A percentile compares a stretch with the other conserved stretches of the same genome.
Evolutionary conservation across 2,113 vertebrate species (phyloP).

Genomic region (Plotosus lineatus): DNA sequence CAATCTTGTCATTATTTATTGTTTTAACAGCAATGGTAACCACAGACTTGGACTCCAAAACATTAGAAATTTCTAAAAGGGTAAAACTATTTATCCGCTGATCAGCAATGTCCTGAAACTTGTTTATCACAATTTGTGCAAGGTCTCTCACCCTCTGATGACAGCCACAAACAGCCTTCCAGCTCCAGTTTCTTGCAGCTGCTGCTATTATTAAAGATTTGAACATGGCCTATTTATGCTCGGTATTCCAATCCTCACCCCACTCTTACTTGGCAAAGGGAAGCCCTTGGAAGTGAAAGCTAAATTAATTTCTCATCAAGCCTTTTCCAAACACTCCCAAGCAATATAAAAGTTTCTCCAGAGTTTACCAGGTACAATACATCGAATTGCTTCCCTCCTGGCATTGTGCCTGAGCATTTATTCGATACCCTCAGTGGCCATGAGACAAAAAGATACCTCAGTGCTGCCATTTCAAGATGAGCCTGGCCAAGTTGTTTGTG

Average conservation of each 20-base stretch:
- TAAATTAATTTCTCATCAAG: background rate
- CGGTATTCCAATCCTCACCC: background rate
- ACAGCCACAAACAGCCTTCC: conserved; percentile 8
- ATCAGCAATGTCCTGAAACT: background rate
- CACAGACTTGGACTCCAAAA: background rate
- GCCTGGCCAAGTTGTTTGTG: background rate
- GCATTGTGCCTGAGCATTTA: background rate
- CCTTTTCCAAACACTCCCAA: background rate
- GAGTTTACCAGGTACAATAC: background rate
- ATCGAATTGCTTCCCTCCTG: background rate
- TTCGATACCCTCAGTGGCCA: background rate
- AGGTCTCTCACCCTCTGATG: background rate
- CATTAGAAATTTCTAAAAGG: background rate
- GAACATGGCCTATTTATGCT: conserved; percentile 1
- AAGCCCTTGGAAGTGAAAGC: background rate
- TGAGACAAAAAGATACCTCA: background rate
- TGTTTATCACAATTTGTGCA: background rate
- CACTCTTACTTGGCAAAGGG: background rate
- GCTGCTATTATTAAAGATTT: conserved; percentile 9
- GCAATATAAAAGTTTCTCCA: background rate
- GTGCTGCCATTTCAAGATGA: background rate
- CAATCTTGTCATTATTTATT: background rate
- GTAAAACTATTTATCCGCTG: background rate
- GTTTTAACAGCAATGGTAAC: background rate
- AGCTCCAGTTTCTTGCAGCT: conserved; percentile 4